These are phyloP conservation scores for Scortum barcoo DNA, from an alignment of 2,113 vertebrate species.

Conservation along the genomic window DNA sequence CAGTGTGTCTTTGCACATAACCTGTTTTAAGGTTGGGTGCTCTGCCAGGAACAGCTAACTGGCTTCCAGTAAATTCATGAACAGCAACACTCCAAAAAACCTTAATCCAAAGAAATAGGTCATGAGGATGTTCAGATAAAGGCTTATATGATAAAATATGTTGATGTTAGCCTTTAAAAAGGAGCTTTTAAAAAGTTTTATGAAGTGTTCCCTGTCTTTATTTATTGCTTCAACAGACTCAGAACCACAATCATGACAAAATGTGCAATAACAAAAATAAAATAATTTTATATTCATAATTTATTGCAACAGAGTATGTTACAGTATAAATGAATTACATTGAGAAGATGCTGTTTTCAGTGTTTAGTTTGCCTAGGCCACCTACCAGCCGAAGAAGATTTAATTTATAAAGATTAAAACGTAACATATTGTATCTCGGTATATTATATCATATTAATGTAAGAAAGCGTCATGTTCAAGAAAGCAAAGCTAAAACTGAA, in stretches of 20 bases:
- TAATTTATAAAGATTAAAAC: not conserved
- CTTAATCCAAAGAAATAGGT: slow-evolving; percentile 25
- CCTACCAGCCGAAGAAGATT: too few relatives aligned
- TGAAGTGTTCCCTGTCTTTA: not conserved
- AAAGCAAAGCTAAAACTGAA: not conserved
- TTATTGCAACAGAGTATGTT: too few relatives aligned
- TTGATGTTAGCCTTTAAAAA: slow-evolving; percentile 1
- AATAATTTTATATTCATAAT: too few relatives aligned
- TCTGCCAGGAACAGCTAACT: slow-evolving; percentile 20
- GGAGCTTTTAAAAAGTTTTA: not conserved
- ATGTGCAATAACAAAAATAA: not conserved
- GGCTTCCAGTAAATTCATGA: slow-evolving; percentile 24
- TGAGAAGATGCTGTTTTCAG: not conserved
- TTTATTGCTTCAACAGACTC: not conserved
- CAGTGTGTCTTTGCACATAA: slow-evolving; percentile 1
- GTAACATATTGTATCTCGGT: not conserved
- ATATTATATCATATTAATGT: not conserved
- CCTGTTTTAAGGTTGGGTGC: not conserved
- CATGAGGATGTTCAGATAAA: slow-evolving; percentile 8
- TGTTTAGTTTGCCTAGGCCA: not conserved
- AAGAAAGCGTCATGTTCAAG: not conserved
- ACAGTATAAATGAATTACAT: not conserved
- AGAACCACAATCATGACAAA: not conserved
- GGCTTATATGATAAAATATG: slow-evolving; percentile 10
- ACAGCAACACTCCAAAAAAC: slow-evolving; percentile 6